Evolutionary conservation across 2,888 invertebrate genomes (phyloP), one percentile per base, ranked within the genome.

Genomic region (Netelia virgata): DNA sequence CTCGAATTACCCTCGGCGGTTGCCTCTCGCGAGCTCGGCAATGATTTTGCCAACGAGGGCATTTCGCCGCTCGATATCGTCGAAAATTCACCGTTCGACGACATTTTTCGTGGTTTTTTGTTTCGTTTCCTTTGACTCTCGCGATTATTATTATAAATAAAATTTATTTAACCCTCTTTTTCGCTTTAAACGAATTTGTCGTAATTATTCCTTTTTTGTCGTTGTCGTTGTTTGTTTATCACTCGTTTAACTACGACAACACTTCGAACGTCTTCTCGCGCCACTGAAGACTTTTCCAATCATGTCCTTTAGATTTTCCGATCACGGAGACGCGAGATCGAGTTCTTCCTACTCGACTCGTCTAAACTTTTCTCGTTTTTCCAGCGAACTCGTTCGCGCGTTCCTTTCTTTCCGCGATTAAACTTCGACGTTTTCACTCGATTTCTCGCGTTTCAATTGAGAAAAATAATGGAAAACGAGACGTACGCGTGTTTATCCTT

Each of bases 21-120:
- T 61, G 93, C 91, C 82, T 93, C 93, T 82, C 93, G 89, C 57
- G 93, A 93, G 82, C 93, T 93, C 10, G 93, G 93, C 87, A 92
- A 86, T 23, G 92, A 92, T 77, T 91, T 91, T 43, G 91, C 92
- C 86, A 91, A 81, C 70, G 91, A 91, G 18, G 91, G 90, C 80
- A 92, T 89, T 84, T 93, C 93, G 83, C 92, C 93, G 88, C 92
- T 93, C 81, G 92, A 93, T 87, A 93, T 90, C 75, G 92, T 93
- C 87, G 92, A 93, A 86, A 92, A 93, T 88, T 93, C 92, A 76
- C 92, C 90, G 88, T 93, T 92, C 86, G 93, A 93, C 87, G 93
- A 93, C 93, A 93, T 93, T 79, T 82, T 86, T 20, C 6, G 3
- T 16, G 36, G 1, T 14, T 47, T 59, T 53, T 10, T 1, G 68